Base-by-base conservation (phyloP, 2,888 invertebrate species). In the Galerucella calmariensis region DNA sequence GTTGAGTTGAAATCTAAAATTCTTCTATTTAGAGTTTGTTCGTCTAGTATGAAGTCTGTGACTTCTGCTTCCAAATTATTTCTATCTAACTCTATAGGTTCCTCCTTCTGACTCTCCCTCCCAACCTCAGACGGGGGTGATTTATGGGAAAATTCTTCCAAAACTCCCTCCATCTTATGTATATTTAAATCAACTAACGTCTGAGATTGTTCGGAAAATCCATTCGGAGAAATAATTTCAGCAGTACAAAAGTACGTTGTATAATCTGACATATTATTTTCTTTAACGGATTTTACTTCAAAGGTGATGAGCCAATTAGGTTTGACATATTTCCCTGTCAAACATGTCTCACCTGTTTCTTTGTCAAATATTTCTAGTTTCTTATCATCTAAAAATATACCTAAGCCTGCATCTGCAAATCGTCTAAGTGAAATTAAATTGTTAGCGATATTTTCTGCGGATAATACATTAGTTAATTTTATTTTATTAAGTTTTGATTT, bases 141-240 rank as follows among this genome's bases (percentile, higher is more conserved):
- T 24, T 44, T 51, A 56, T n/a, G 11, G 35, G 58, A 9, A 66
- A 9, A 66, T 41, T 16, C 20, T n/a, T 66, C 66, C 16, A 16
- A 16, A 9, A 16, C 44, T 66, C 16, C 66, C 20, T 66, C 48
- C 44, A 66, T 51, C 20, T 66, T 51, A 6, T 44, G n/a, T 14
- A 0, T 44, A 10, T 41, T 63, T n/a, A 11, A 63, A n/a, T 35
- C 51, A 35, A n/a, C 16, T 59, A 61, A 66, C 11, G 53, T 71
- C 71, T 66, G 66, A 14, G 71, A 71, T 74, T 71, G 70, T 61
- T 65, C 48, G 48, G 71, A 61, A 59, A 67, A 76, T 75, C 77
- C 48, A 79, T 79, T 65, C n/a, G 51, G 67, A 67, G 51, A 51
- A 51, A 59, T 62, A 8, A 70, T 70, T 48, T 51, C 62, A 62